Percentiles rank a stretch among this genome's conserved stretches.
These are phyloP conservation scores for Enhydra lutris DNA, from an alignment of 2,113 vertebrate genomes.

Conservation along the genomic window DNA sequence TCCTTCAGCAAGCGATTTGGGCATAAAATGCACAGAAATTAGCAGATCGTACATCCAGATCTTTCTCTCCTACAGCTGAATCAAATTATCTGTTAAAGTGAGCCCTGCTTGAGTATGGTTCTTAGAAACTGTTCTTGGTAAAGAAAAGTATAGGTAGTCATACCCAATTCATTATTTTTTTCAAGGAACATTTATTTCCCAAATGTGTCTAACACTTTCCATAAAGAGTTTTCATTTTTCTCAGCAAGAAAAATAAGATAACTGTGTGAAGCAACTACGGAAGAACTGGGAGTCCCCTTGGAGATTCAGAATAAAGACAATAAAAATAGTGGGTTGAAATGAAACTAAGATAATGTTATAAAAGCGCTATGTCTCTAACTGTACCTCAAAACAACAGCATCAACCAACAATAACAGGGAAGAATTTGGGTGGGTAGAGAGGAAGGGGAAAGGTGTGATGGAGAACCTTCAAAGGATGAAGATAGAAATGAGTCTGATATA, in stretches of 20 bases:
- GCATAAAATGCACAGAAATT: not conserved
- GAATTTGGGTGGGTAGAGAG: not conserved
- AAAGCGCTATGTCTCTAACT: not conserved
- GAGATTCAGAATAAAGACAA: not conserved
- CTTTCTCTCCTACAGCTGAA: not conserved
- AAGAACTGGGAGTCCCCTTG: not conserved
- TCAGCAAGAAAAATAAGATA: not conserved
- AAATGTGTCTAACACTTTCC: not conserved
- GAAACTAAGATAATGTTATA: not conserved
- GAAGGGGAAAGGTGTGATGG: not conserved
- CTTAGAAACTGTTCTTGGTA: constrained; percentile 3
- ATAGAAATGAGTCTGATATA: not conserved
- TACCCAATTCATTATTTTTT: not conserved
- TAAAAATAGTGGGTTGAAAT: not conserved
- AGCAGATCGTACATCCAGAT: not conserved
- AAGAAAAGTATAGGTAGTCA: not conserved
- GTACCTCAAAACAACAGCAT: not conserved
- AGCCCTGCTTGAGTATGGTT: not conserved
- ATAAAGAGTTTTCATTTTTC: constrained; percentile 7
- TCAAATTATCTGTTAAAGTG: not conserved
- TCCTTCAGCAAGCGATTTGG: not conserved
- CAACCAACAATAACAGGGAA: not conserved
- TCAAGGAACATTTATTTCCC: not conserved
- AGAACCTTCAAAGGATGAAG: not conserved
- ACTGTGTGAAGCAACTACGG: not conserved